Base-by-base conservation (phyloP, 2,113 vertebrate genomes). In the Hassar affinis region DNA sequence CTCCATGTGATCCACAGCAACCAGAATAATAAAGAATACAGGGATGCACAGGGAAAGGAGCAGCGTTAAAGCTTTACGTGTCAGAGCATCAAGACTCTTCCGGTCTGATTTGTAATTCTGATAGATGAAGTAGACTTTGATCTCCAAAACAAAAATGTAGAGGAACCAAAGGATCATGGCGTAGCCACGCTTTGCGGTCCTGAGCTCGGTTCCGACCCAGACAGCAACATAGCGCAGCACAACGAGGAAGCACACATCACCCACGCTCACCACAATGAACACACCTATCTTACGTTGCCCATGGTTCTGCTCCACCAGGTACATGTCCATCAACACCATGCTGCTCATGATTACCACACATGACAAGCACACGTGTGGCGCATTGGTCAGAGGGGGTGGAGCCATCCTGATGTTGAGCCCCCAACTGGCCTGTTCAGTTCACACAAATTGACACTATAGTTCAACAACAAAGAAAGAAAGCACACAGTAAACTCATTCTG, bases 141-240 rank as follows among this genome's bases (percentile, higher is more conserved):
- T 95, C 89, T 95, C 94, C 90, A 95, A 86, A 85, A 95, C 94
- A 18, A 95, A 95, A 82, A 95, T 94, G 89, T 95, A 95, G 38
- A 95, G 92, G 89, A 95, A 95, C 94, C 94, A 95, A 9, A 95
- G 93, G 81, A 95, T 93, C 94, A 95, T 95, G 85, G 94, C 94
- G 0, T 95, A 95, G 85, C 94, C 94, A 4, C 94, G 87, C 68
- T 94, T 95, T 4, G 94, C 90, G 0, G 93, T 94, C 78, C 93
- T 91, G 14, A 95, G 94, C 86, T 95, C 94, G 0, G 94, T 94
- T 0, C 94, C 94, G 62, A 95, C 93, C 94, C 94, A 95, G 72
- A 94, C 93, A 0, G 93, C 93, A 68, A 94, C 92, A 20, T 95
- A 95, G 0, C 94, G 93, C 85, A 95, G 81, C 38, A 93, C 92